Base-by-base conservation (phyloP, 1,140 invertebrate species). In the Maniola jurtina region DNA sequence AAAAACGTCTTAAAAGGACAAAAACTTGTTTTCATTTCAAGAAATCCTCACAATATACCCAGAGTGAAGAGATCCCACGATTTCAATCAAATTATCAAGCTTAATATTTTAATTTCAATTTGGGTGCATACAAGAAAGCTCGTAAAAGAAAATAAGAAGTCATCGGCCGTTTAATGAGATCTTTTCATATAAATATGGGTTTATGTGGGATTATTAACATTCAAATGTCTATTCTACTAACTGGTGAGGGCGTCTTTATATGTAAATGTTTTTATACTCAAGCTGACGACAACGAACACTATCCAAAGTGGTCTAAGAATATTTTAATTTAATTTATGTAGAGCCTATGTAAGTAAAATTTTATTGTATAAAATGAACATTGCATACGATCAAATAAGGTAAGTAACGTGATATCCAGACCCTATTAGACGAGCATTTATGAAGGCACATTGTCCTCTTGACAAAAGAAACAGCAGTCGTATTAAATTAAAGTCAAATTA, bases 81-180 rank as follows among this genome's bases (percentile, higher is more conserved):
- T 61, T 45, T 40, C 63, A 66, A 65, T 66, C 59, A 68, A 68
- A 68, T 72, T 60, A 66, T 45, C 48, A 45, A 56, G 61, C 50
- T 66, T 63, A 57, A 58, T 64, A 60, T 73, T 64, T 61, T 57
- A 67, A 59, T 73, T 64, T 61, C 61, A 70, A 66, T 70, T 56
- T 59, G 56, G 57, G 58, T 56, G 60, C 47, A 59, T 63, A 40
- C 38, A 59, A 67, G 48, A 65, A 61, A 52, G 47, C 57, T 40
- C 58, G 61, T 59, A 42, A 72, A 73, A 75, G 66, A 69, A n/a
- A 66, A 47, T 42, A 60, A 63, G 66, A 66, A 75, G 77, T 80
- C 66, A 79, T 69, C 68, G 76, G 45, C 70, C 74, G 70, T 13
- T 69, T 77, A 82, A 79, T 76, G 72, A 61, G 67, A 71, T 63